Evolutionary conservation across 2,888 invertebrate species (phyloP).

Genomic region (Cacoxenus indagator): DNA sequence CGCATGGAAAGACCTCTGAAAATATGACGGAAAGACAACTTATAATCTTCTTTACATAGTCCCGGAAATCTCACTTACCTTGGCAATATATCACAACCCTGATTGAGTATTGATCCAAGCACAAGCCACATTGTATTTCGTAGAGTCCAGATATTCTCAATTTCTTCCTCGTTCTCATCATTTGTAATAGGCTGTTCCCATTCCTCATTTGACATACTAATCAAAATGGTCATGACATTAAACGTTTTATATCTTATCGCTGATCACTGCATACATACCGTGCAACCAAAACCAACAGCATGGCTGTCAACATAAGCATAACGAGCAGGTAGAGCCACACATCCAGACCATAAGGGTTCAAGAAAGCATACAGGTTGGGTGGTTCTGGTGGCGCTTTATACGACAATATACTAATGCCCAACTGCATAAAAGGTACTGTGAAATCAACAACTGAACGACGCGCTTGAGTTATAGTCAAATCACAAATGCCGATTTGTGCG

Average conservation of each 20-base stretch:
- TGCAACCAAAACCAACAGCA: slow-evolving; percentile 84
- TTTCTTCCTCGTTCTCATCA: slow-evolving; percentile 82
- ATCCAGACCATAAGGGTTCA: slow-evolving; percentile 86
- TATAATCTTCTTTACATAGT: neutral
- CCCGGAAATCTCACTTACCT: slow-evolving; percentile 73
- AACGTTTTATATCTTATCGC: neutral
- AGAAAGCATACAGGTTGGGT: slow-evolving; percentile 88
- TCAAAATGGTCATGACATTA: slow-evolving; percentile 71
- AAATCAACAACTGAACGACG: slow-evolving; percentile 91
- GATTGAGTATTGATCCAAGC: slow-evolving; percentile 90
- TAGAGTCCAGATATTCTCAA: slow-evolving; percentile 90
- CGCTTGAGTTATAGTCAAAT: slow-evolving; percentile 96
- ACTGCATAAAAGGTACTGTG: slow-evolving; percentile 97
- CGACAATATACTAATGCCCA: slow-evolving; percentile 92
- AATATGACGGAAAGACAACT: no score
- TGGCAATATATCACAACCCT: slow-evolving; percentile 93
- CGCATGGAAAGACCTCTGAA: slow-evolving; percentile 82
- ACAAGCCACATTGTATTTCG: slow-evolving; percentile 95
- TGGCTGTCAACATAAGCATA: slow-evolving; percentile 84
- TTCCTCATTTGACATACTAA: slow-evolving; percentile 77
- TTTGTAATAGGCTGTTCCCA: slow-evolving; percentile 94
- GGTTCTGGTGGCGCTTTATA: slow-evolving; percentile 80
- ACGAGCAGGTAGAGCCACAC: slow-evolving; percentile 92
- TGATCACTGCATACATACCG: slow-evolving; percentile 70
- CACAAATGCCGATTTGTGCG: slow-evolving; percentile 95